Evolutionary conservation across 2,888 invertebrate species (phyloP), one percentile per base, ranked within the genome.

Genomic region (Dioctria linearis): DNA sequence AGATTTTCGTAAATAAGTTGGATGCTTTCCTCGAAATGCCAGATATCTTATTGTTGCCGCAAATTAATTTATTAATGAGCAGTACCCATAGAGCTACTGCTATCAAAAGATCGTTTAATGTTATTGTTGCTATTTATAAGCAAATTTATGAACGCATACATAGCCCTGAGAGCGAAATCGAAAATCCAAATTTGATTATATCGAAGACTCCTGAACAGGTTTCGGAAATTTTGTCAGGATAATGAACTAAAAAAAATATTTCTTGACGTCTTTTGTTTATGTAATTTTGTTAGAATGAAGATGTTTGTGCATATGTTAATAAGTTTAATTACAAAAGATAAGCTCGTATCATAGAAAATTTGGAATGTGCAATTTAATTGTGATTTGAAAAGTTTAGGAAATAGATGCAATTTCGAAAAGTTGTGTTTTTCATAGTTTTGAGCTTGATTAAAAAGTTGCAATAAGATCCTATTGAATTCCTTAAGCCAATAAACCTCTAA

Each of bases 101-200:
- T 0, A 95, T 95, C 85, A 94, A 93, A 86, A 91, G 95, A 83
- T 93, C 97, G 2, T 95, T 95, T 87, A 95, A 95, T 88, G 94
- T 98, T 3, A 94, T 98, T 83, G 91, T 95, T 80, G 95, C 96
- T 42, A 96, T 97, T 85, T 98, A 98, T 88, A 93, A 93, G 83
- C 96, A 97, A 88, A 91, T 98, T 42, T 94, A 95, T 88, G 92
- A 94, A 83, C 84, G 88, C 0, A 94, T 98, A 49, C 91, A 94
- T 85, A 93, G 96, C 87, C 93, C 95, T 0, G 89, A 88, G 39
- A 97, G 97, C 90, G 92, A 93, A 4, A 87, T 88, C 37, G 87
- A 88, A 85, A 94, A 95, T 87, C 94, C 95, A 0, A 90, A 91
- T 39, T 88, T 90, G 61, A 91, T 97, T 84, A 93, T 97, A 81